Evolutionary conservation across 2,113 vertebrate genomes (phyloP).

Genomic region (Suricata suricatta): DNA sequence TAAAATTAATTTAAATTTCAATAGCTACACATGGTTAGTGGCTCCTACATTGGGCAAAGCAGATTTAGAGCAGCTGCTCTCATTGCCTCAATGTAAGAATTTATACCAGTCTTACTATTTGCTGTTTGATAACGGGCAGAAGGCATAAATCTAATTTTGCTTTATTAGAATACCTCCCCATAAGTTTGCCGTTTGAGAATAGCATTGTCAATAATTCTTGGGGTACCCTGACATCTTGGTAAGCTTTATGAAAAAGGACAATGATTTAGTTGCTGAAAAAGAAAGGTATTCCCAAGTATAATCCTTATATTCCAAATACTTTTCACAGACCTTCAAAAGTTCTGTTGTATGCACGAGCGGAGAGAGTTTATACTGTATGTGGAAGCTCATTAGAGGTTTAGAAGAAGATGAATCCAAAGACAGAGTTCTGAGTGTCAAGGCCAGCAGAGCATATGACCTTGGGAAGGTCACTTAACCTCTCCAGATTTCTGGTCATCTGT

Average conservation of each 20-base stretch:
- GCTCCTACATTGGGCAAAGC: background rate
- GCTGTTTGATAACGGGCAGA: background rate
- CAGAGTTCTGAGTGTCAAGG: background rate
- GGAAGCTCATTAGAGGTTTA: background rate
- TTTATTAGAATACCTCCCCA: background rate
- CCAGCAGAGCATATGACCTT: background rate
- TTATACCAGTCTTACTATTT: background rate
- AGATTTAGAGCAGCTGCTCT: background rate
- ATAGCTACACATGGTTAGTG: background rate
- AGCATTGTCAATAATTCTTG: background rate
- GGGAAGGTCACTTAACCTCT: background rate
- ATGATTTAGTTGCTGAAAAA: background rate
- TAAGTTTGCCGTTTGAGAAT: background rate
- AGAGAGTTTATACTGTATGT: background rate
- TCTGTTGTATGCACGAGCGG: background rate
- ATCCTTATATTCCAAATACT: background rate
- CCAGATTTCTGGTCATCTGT: background rate
- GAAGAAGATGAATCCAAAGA: too few species aligned
- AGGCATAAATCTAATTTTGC: background rate
- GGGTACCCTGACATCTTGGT: background rate
- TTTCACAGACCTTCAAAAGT: background rate
- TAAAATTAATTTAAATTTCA: constrained; percentile 25
- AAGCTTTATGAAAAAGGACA: background rate
- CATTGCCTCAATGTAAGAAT: background rate
- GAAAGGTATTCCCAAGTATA: background rate